Evolutionary conservation across 2,113 vertebrate genomes (phyloP).

Genomic region (Pygoscelis adeliae): DNA sequence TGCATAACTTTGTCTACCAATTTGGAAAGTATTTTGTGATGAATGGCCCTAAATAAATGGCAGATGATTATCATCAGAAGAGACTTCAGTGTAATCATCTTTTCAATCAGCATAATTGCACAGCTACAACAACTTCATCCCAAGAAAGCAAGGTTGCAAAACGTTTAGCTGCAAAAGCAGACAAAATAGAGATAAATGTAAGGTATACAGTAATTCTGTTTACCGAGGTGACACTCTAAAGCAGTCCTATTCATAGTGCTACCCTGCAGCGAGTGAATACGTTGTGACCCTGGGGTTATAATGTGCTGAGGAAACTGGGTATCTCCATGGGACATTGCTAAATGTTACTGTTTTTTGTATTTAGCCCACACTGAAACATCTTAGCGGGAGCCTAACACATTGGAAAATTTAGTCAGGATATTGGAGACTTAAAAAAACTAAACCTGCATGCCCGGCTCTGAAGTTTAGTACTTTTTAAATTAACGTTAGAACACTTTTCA

Average conservation of each 20-base stretch:
- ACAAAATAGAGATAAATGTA: background rate
- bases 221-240: background rate
- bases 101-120: background rate
- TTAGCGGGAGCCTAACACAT: rapidly evolving
- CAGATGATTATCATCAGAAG: background rate
- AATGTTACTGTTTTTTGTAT: background rate
- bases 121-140: background rate
- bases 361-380: background rate
- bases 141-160: background rate
- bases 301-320: background rate
- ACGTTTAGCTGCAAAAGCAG: background rate
- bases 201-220: background rate
- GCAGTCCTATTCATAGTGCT: background rate
- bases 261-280: rapidly evolving
- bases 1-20: background rate
- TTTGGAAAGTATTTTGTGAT: background rate
- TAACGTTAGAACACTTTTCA: background rate
- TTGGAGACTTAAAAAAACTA: background rate
- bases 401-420: background rate
- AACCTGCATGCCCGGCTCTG: too few relatives aligned
- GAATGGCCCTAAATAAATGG: conserved; percentile 3
- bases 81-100: background rate
- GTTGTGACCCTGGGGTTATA: background rate
- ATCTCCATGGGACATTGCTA: background rate
- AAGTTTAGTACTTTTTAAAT: background rate